Evolutionary conservation across 2,888 invertebrate genomes (phyloP), one percentile per base, ranked within the genome.

Genomic region (Trilocha varians): DNA sequence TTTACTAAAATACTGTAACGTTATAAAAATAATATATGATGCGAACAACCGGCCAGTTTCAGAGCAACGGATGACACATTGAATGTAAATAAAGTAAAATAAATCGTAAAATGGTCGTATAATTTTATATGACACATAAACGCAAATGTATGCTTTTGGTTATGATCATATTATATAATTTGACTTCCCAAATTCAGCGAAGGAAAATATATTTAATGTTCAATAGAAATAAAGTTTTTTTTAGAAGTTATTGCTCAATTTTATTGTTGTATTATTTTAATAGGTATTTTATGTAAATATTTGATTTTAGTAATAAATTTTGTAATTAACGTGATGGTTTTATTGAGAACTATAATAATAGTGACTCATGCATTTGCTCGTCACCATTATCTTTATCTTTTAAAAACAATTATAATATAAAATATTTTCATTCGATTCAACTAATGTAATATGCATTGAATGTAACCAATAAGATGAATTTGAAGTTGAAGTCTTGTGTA

Each of bases 21-120:
- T 40, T 37, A 44, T 18, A 41, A 41, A 40, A 40, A 40, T 44
- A 37, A 44, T 40, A 45, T 40, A 42, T 42, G 39, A 25, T 25
- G n/a, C 25, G 2, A 25, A n/a, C n/a, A n/a, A n/a, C n/a, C 25
- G 25, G 25, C 6, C 25, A 25, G 25, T 25, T 6, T 25, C 11
- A 11, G 3, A 11, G 8, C 6, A 25, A 25, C 25, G 25, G 25
- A 25, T 25, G 25, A 25, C 25, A 25, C 25, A 25, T 25, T 25
- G 25, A 25, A 25, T 25, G 25, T 25, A 25, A 25, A 25, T 25
- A 25, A 25, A 6, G 25, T 25, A 25, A 25, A 25, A 25, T 25
- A 25, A 25, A 25, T 25, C 25, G 25, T 25, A 25, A 25, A 25
- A 25, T 25, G 11, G 25, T 25, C 25, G 25, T 25, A 25, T 25